Base-by-base conservation (phyloP, 2,797 vertebrate species). In the Sebastes jordani region DNA sequence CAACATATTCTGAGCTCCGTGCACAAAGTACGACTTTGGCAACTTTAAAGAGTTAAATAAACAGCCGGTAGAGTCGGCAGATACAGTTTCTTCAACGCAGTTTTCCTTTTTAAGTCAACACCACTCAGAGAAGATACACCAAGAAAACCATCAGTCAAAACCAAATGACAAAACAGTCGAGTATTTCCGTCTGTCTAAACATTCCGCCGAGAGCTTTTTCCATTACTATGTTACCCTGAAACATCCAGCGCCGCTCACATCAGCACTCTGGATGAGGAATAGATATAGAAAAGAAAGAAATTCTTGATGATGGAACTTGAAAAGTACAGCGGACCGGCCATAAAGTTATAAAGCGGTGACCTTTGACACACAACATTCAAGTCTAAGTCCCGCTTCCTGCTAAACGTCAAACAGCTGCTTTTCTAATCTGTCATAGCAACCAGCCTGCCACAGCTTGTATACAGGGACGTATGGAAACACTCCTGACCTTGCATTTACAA, bases 41-140 rank as follows among this genome's bases (percentile, higher is more conserved):
- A 85, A 86, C 61, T 54, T 71, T 66, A 63, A 83, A 76, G 74
- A 78, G 75, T 91, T 80, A 92, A 93, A 94, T 89, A 93, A 91
- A 93, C 86, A 90, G 2, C 58, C 18, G 18, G 76, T 56, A 49
- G 82, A 89, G 75, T 23, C 25, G 71, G 36, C 74, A 80, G 65
- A 85, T 80, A 83, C 85, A 86, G 67, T 81, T 89, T 88, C 83
- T 73, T 83, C 59, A 38, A 74, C 80, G 65, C 34, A 10, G 71
- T 85, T 90, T 89, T 89, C 88, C 87, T 89, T 90, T 91, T 91
- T 88, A 91, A 93, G 87, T 91, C 91, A 93, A 89, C 82, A 92
- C 75, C 84, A 91, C 86, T 92, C 83, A 84, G 84, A 56, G 80
- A 92, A 88, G 83, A 88, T 71, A 92, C 85, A 90, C 80, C 71